A percentile compares a stretch with the other conserved stretches of the same genome.
These are phyloP conservation scores for Drosophila malerkotliana DNA, from an alignment of 1,140 invertebrate genomes.

Conservation along the genomic window DNA sequence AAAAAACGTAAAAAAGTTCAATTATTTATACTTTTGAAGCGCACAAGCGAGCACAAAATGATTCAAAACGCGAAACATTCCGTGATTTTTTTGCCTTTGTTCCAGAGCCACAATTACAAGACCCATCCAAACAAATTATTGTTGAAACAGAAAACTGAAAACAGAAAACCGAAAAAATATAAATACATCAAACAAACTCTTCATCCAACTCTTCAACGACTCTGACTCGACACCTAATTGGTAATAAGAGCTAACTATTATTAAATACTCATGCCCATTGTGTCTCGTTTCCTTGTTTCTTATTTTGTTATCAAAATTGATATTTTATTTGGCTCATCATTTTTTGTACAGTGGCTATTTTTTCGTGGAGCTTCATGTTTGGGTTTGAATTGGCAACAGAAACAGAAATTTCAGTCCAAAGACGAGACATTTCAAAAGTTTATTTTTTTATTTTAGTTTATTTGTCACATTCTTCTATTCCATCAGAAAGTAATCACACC, in stretches of 20 bases:
- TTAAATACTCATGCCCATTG: conserved; percentile 72
- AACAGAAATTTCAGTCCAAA: conserved; percentile 18
- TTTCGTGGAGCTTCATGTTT: conserved; percentile 64
- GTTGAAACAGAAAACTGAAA: conserved; percentile 31
- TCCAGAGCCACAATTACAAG: conserved; percentile 74
- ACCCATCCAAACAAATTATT: conserved; percentile 43
- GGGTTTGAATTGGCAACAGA: conserved; percentile 71
- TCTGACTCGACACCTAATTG: conserved; percentile 78
- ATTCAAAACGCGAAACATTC: conserved; percentile 55
- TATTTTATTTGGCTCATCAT: conserved; percentile 51
- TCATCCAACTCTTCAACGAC: conserved; percentile 71
- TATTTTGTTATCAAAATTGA: conserved; percentile 48
- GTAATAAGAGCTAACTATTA: conserved; percentile 77
- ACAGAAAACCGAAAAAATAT: conserved; percentile 18
- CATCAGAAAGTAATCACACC: conserved; percentile 39
- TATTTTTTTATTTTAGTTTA: conserved; percentile 31
- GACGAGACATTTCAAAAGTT: conserved; percentile 14
- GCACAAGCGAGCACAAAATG: conserved; percentile 60
- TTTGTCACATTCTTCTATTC: conserved; percentile 5
- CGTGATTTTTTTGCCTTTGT: conserved; percentile 61
- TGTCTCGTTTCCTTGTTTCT: conserved; percentile 59
- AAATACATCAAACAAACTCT: conserved; percentile 40
- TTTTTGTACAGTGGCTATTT: conserved; percentile 26
- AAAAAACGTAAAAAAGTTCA: conserved; percentile 5
- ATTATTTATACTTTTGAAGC: conserved; percentile 44